These are phyloP conservation scores for Nyctalus aviator DNA, from an alignment of 2,797 vertebrate genomes.

Conservation along the genomic window DNA sequence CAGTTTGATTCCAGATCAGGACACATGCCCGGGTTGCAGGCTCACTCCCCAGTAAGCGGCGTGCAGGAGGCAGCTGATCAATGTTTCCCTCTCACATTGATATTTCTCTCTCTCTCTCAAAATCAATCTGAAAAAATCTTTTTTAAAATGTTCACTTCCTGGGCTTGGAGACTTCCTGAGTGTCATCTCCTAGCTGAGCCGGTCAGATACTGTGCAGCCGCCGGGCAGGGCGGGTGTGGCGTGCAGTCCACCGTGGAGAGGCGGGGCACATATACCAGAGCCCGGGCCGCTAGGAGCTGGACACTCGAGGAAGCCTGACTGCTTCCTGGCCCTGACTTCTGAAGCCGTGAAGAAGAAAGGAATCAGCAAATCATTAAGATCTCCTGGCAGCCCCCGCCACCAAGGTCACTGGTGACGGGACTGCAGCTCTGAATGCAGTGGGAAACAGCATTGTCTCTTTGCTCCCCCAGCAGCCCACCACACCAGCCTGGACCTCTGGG, in stretches of 20 bases:
- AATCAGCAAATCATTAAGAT: neutral
- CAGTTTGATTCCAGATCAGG: neutral
- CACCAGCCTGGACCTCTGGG: slow-evolving; percentile 76
- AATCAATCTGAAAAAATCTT: neutral
- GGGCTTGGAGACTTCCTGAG: neutral
- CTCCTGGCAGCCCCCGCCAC: slow-evolving; percentile 17
- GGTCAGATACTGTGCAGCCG: too few relatives aligned
- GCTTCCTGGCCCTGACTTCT: slow-evolving; percentile 65
- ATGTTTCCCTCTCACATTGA: neutral
- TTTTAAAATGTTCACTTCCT: neutral
- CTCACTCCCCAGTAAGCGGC: neutral
- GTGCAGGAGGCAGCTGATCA: neutral
- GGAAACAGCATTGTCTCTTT: slow-evolving; percentile 81
- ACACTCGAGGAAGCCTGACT: slow-evolving; percentile 50
- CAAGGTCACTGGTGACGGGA: too few relatives aligned
- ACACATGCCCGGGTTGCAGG: neutral
- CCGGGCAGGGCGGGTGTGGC: fast-evolving
- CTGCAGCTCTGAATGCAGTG: slow-evolving; percentile 69
- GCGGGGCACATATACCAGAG: fast-evolving
- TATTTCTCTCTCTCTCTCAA: neutral
- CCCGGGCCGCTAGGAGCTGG: slow-evolving; percentile 40
- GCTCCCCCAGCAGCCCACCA: slow-evolving; percentile 82
- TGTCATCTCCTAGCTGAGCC: neutral
- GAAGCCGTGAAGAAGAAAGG: neutral
- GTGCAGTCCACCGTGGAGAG: fast-evolving